A percentile compares a stretch with the other conserved stretches of the same genome.
These are phyloP conservation scores for Chalcosyrphus nemorum DNA, from an alignment of 2,888 invertebrate genomes.

Conservation along the genomic window DNA sequence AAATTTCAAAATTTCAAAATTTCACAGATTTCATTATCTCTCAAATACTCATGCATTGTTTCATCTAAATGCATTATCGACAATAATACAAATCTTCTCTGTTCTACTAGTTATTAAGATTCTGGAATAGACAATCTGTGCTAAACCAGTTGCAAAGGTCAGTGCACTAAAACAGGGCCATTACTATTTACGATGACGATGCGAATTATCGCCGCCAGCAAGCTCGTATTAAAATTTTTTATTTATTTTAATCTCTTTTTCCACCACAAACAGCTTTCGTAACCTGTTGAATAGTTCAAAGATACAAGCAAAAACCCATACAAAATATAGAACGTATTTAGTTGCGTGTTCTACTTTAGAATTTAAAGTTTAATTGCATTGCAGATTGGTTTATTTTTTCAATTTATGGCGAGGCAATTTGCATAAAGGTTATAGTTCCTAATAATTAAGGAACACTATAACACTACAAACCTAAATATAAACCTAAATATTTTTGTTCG, in stretches of 20 bases:
- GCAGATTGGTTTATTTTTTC: neutral
- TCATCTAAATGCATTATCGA: too few species aligned
- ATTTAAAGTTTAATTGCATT: neutral
- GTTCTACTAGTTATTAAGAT: too few species aligned
- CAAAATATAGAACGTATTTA: too few species aligned
- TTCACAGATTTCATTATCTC: too few species aligned
- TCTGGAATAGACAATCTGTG: neutral
- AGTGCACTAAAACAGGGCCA: neutral
- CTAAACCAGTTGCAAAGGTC: neutral
- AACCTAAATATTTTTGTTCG: neutral
- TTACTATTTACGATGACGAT: too few species aligned
- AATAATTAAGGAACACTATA: neutral
- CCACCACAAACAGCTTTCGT: neutral
- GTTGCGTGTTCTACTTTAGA: neutral
- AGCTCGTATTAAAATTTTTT: too few species aligned
- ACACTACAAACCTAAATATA: too few species aligned
- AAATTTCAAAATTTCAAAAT: too few species aligned
- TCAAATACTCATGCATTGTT: too few species aligned
- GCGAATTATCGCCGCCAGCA: neutral
- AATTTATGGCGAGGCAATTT: neutral
- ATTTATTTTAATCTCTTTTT: neutral
- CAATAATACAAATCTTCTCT: too few species aligned
- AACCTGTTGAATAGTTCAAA: neutral
- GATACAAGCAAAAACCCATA: too few species aligned
- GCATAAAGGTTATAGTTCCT: neutral